Evolutionary conservation across 2,888 invertebrate species (phyloP).

Genomic region (Antheraea yamamai): DNA sequence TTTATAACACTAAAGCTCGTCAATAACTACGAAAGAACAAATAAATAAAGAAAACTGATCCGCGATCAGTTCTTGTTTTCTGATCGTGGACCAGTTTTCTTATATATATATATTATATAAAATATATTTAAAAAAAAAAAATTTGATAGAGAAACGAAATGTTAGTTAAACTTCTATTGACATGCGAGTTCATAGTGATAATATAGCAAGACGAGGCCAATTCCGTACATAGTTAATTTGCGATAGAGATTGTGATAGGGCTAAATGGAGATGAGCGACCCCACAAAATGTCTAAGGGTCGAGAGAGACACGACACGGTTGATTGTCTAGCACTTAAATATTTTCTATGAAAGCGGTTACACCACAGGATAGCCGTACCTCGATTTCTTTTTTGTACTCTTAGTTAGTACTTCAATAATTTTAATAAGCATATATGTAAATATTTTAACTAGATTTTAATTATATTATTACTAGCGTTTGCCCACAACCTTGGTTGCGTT

Average conservation of each 20-base stretch:
- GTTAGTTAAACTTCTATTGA: not conserved
- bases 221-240: conserved; percentile 51
- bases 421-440: too few species aligned
- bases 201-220: conserved; percentile 13
- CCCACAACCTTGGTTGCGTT: too few species aligned
- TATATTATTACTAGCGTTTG: too few species aligned
- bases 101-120: too few species aligned
- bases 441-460: too few species aligned
- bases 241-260: conserved; percentile 51
- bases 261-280: conserved; percentile 46
- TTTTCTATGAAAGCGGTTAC: conserved; percentile 18
- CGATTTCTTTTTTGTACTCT: not conserved
- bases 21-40: not conserved
- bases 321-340: conserved; percentile 20
- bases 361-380: not conserved
- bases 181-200: conserved; percentile 12
- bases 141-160: not conserved
- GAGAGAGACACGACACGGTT: conserved; percentile 19
- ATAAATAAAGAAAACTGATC: too few species aligned
- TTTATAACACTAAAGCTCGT: not conserved
- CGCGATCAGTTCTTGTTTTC: too few species aligned
- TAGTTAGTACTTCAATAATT: not conserved
- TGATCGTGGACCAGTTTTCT: too few species aligned
- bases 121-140: too few species aligned
- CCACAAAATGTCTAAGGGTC: conserved; percentile 37